Evolutionary conservation across 2,797 vertebrate genomes (phyloP), one percentile per base, ranked within the genome.

Genomic region (Paratrypauchen microcephalus): DNA sequence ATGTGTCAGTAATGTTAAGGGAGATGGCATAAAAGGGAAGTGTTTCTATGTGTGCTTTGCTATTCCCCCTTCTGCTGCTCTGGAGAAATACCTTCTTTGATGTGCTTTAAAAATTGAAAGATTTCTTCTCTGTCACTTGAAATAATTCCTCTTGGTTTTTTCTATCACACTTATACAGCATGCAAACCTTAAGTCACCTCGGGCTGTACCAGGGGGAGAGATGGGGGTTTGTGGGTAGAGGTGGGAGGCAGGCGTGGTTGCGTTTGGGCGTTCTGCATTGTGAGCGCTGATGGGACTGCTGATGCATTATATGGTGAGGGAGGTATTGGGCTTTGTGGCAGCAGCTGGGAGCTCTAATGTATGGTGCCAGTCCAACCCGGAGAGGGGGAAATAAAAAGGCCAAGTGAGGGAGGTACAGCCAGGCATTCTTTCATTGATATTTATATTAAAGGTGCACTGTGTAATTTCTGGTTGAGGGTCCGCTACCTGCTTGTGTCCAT

Each of bases 231-330:
- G 24, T 26, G 28, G n/a, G 73, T 60, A 72, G 65, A 77, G 74
- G 66, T 60, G 73, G 78, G 85, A 79, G 83, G 84, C 87, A 88
- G 89, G 85, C 89, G 88, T 70, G 47, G 79, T 73, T 86, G 76
- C 70, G 69, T 74, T 86, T 82, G 82, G 55, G 82, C 60, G 85
- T 89, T 91, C 88, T 91, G 89, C 87, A 69, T 86, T 83, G 82
- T 77, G 77, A 72, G 59, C 78, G 87, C 88, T 89, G 88, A 91
- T 90, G 85, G 90, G 85, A 91, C 84, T 70, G 84, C 30, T 71
- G 77, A 87, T 88, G 86, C 88, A 83, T 89, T 87, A 87, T 88
- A 86, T 86, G 88, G 86, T 79, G 70, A 79, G 77, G 63, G 87
- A 85, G 80, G 83, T 78, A 82, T 87, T 76, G 76, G 32, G 24